phyloP scores from a whole-genome alignment of 2,797 vertebrate genomes.

The Gambusia yucatana region DNA sequence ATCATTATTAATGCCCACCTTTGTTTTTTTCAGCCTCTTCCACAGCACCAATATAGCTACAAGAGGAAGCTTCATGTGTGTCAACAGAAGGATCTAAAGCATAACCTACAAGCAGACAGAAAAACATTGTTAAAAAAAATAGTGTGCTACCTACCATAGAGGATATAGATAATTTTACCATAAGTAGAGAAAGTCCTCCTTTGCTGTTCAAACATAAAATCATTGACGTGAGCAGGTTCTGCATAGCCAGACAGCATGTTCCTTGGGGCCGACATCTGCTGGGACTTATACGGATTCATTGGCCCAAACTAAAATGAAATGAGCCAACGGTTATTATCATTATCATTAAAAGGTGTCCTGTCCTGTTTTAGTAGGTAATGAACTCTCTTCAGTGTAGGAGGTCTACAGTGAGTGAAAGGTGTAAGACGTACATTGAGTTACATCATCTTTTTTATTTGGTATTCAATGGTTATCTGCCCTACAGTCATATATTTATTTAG shows the following conservation, averaged over 20 bases:
- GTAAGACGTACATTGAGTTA: neutral
- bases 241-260: conserved; percentile 98
- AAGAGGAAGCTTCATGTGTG: conserved; percentile 82
- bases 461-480: neutral
- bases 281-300: conserved; percentile 91
- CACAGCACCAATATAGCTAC: conserved; percentile 91
- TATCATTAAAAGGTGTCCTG: neutral
- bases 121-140: neutral
- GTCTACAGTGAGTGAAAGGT: neutral
- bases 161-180: conserved; percentile 77
- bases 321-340: neutral
- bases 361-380: neutral
- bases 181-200: conserved; percentile 96
- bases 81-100: conserved; percentile 96
- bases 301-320: conserved; percentile 88
- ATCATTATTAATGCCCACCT: conserved; percentile 78
- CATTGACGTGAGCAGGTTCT: conserved; percentile 95
- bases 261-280: conserved; percentile 97
- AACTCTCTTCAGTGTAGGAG: neutral
- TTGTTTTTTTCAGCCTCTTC: conserved; percentile 99
- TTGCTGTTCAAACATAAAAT: conserved; percentile 99
- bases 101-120: conserved; percentile 85
- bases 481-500: neutral
- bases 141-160: neutral
- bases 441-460: neutral